phyloP scores from a whole-genome alignment of 92 coral and sea anemone species.

The Scolanthus callimorphus region DNA sequence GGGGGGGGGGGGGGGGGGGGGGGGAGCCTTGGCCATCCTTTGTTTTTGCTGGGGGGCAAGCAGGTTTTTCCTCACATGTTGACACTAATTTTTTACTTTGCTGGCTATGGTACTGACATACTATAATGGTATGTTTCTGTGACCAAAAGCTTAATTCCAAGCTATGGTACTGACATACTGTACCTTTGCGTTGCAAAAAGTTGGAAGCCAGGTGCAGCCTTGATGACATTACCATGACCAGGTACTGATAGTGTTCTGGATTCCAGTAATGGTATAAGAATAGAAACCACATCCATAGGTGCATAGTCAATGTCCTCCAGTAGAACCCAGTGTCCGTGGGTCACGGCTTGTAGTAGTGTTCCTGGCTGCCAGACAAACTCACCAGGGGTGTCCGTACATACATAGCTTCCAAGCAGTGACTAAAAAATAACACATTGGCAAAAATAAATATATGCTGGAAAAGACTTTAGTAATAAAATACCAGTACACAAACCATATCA shows the following conservation, averaged over 20 bases:
- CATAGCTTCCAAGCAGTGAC: conserved; percentile 90
- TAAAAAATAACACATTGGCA: conserved; percentile 12
- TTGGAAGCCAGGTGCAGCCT: conserved; percentile 91
- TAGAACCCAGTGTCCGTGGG: conserved; percentile 88
- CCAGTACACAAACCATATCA: too few species aligned
- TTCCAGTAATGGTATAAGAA: conserved; percentile 88
- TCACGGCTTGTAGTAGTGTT: conserved; percentile 78
- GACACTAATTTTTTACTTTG: too few species aligned
- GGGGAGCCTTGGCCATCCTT: too few species aligned
- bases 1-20: too few species aligned
- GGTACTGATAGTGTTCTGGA: conserved; percentile 83
- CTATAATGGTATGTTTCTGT: too few species aligned
- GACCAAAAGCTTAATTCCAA: too few species aligned
- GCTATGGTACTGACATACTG: too few species aligned
- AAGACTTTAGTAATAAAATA: too few species aligned
- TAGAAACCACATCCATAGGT: conserved; percentile 94
- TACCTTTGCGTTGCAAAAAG: conserved; percentile 98
- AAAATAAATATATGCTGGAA: too few species aligned
- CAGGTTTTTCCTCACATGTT: too few species aligned
- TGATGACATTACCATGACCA: conserved; percentile 86
- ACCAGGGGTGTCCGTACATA: conserved; percentile 93
- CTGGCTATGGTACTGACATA: too few species aligned
- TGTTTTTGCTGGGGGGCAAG: too few species aligned
- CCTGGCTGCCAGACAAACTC: conserved; percentile 97
- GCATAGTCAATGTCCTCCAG: conserved; percentile 95